Evolutionary conservation across 30 jellyfish, hydroid and myxozoan genomes (phyloP).

Genomic region (Sanderia malayensis): DNA sequence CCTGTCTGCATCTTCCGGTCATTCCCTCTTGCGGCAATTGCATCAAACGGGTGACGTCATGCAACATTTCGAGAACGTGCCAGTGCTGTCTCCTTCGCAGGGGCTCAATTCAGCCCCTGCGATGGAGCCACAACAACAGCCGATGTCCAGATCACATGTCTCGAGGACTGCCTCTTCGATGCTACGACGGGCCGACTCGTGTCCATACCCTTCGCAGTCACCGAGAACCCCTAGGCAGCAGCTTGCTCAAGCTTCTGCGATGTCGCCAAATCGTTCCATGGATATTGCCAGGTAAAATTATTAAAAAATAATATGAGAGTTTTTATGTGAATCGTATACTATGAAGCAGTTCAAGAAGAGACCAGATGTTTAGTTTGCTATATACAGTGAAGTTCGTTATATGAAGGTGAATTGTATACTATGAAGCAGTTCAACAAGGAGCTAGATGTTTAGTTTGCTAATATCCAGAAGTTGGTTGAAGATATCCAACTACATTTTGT

Average conservation of each 20-base stretch:
- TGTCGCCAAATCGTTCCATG: constrained; percentile 32
- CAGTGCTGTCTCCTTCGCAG: neutral
- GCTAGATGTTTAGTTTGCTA: too few species aligned
- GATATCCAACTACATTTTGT: neutral
- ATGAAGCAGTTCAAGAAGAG: too few species aligned
- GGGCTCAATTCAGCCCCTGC: constrained; percentile 26
- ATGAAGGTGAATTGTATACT: too few species aligned
- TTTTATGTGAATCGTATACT: too few species aligned
- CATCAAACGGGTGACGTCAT: neutral
- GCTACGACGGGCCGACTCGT: constrained; percentile 55
- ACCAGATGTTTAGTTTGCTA: too few species aligned
- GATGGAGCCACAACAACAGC: constrained; percentile 1
- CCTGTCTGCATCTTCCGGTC: neutral
- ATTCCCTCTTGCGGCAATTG: neutral
- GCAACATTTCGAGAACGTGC: neutral
- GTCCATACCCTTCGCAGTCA: constrained; percentile 71
- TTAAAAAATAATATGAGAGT: too few species aligned
- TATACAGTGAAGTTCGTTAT: too few species aligned
- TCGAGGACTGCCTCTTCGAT: constrained; percentile 20
- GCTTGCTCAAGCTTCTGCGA: constrained; percentile 1
- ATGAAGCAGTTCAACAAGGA: too few species aligned
- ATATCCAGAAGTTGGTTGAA: too few species aligned
- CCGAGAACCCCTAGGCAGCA: constrained; percentile 39
- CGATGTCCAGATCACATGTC: constrained; percentile 38
- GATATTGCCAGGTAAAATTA: constrained; percentile 19